These are phyloP conservation scores for Ichneumoninae sp. DNA, from an alignment of 2,888 invertebrate species.

Conservation along the genomic window DNA sequence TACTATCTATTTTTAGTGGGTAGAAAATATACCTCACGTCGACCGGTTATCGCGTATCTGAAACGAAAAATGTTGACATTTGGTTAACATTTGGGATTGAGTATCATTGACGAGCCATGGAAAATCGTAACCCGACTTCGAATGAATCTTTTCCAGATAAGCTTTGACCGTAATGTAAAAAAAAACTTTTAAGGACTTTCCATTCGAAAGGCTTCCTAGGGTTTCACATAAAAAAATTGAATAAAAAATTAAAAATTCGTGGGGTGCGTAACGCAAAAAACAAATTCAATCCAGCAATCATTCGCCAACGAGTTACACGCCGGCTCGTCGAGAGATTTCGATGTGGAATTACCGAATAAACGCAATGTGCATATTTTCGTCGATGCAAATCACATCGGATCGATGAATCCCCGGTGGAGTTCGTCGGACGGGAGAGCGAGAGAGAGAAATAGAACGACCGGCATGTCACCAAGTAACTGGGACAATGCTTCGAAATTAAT, in stretches of 20 bases:
- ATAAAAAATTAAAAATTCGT: neutral
- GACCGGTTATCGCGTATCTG: neutral
- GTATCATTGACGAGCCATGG: neutral
- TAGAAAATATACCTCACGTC: neutral
- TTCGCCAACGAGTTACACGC: neutral
- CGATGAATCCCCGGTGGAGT: conserved; percentile 68
- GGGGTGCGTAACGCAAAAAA: neutral
- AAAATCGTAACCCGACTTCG: neutral
- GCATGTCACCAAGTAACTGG: conserved; percentile 72
- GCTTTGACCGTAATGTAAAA: neutral
- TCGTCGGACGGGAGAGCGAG: conserved; percentile 10
- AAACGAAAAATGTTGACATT: too few relatives aligned
- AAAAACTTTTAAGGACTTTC: too few relatives aligned
- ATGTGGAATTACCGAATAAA: conserved; percentile 57
- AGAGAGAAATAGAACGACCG: conserved; percentile 27
- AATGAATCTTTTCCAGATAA: neutral
- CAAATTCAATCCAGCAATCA: neutral
- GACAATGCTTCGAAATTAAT: conserved; percentile 76
- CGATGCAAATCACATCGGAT: conserved; percentile 65
- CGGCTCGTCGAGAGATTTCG: conserved; percentile 45
- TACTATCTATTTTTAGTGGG: too few relatives aligned
- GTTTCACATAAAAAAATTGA: neutral
- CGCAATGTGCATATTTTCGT: conserved; percentile 62
- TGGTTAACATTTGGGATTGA: neutral
- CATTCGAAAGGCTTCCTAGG: neutral